phyloP scores from a whole-genome alignment of 2,113 vertebrate species.

The Anguilla japonica region DNA sequence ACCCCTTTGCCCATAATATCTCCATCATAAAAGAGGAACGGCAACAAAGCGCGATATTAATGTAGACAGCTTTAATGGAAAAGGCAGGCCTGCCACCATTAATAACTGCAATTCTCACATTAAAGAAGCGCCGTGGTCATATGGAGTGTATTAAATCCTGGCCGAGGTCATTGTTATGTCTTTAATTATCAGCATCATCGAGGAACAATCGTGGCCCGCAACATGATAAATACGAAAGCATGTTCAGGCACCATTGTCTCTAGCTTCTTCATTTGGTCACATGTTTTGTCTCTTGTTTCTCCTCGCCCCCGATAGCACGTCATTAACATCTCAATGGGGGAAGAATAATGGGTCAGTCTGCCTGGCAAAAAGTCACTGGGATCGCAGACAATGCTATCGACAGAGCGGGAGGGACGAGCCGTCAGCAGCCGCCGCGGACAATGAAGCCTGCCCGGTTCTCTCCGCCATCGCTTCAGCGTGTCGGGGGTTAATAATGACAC shows the following conservation, averaged over 20 bases:
- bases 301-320: conserved; percentile 4
- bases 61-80: conserved; percentile 15
- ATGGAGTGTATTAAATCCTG: conserved; percentile 15
- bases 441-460: neutral
- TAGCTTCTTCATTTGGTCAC: conserved; percentile 23
- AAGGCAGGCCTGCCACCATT: conserved; percentile 5
- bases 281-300: neutral
- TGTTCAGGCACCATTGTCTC: conserved; percentile 20
- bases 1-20: conserved; percentile 14
- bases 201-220: conserved; percentile 12
- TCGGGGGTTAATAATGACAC: conserved; percentile 18
- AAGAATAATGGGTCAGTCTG: conserved; percentile 31
- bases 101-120: neutral
- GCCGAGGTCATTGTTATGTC: conserved; percentile 26
- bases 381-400: conserved; percentile 25
- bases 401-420: neutral
- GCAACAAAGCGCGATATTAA: conserved; percentile 3
- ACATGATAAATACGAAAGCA: conserved; percentile 31
- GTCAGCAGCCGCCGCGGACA: conserved; percentile 16
- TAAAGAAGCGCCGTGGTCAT: conserved; percentile 4
- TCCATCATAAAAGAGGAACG: conserved; percentile 12
- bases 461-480: neutral
- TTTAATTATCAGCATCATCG: conserved; percentile 26
- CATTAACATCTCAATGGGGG: conserved; percentile 30
- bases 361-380: conserved; percentile 26